Base-by-base conservation (phyloP, 2,113 vertebrate genomes). In the Coturnix japonica region DNA sequence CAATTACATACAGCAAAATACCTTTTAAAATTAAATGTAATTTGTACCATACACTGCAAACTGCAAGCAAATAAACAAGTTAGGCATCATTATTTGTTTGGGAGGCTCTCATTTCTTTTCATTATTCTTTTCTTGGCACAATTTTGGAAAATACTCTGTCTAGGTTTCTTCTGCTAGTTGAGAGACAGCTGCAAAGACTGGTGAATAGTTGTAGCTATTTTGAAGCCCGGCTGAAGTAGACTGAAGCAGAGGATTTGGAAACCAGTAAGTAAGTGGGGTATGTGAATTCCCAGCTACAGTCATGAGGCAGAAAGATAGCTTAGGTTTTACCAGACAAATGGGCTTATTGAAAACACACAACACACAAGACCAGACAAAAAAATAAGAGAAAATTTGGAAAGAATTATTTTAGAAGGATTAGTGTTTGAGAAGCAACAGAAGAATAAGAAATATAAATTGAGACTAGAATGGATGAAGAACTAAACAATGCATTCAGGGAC, bases 381-480 rank as follows among this genome's bases (percentile, higher is more conserved):
- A 72, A 41, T 79, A 67, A 54, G 53, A 65, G 6, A 57, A 70
- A 89, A 61, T 44, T 43, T 73, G 28, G 28, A 85, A 92, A 61
- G 78, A 89, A 69, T 78, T 91, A 21, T 72, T 85, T 88, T 51
- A 66, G 33, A 33, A 83, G 22, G 65, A 63, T 83, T 43, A 44
- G 13, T 72, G 31, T 8, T 47, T 88, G 57, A 89, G 66, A 78
- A 87, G 25, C n/a, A 78, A 60, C n/a, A 13, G n/a, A 73, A 75
- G 47, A 92, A 75, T 74, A 69, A 69, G 71, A 31, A 79, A 66
- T 79, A 89, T n/a, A 15, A 74, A 65, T 11, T 69, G 21, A 63
- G 30, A 69, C 9, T 75, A 28, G 79, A 87, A 69, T 76, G 7
- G 41, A 81, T 64, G 49, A 44, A 33, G 77, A 92, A 46, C 44